Conservation (phyloP, 2,797 vertebrate genomes). For the Melanotaenia parkinsoni region DNA sequence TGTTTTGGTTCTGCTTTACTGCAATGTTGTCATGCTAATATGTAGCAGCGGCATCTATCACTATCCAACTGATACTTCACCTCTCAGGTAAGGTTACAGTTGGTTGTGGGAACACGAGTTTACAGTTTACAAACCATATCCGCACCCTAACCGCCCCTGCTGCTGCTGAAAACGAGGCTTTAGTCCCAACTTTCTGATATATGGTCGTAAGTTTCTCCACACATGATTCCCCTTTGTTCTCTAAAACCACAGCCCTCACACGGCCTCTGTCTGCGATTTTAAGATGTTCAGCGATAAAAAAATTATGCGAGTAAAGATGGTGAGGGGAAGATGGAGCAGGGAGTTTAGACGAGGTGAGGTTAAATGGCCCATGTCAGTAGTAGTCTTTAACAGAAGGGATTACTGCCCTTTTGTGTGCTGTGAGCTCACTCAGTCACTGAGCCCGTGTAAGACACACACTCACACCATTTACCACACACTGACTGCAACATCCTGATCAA, state of each 20-base stretch:
- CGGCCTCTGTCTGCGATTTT: conserved; percentile 15
- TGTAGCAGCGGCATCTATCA: too few species aligned
- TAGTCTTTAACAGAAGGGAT: conserved; percentile 78
- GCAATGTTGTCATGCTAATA: too few species aligned
- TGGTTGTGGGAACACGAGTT: too few species aligned
- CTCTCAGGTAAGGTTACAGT: too few species aligned
- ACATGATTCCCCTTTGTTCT: neutral
- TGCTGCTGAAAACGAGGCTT: too few species aligned
- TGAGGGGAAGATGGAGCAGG: conserved; percentile 38
- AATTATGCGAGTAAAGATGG: conserved; percentile 42
- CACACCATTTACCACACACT: conserved; percentile 62
- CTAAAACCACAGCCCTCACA: neutral
- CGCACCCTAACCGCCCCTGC: too few species aligned
- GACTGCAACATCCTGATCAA: conserved; percentile 62
- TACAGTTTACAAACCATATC: too few species aligned
- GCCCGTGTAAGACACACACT: conserved; percentile 67
- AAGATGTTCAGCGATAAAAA: conserved; percentile 20
- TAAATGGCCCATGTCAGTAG: conserved; percentile 78
- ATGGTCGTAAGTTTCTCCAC: neutral
- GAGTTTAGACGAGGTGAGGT: conserved; percentile 63
- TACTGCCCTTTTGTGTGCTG: conserved; percentile 76
- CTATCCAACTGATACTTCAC: too few species aligned
- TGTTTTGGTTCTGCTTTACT: too few species aligned
- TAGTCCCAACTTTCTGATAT: neutral
- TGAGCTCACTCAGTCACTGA: conserved; percentile 72